Evolutionary conservation across 2,113 vertebrate species (phyloP), one percentile per base, ranked within the genome.

Genomic region (Aix galericulata): DNA sequence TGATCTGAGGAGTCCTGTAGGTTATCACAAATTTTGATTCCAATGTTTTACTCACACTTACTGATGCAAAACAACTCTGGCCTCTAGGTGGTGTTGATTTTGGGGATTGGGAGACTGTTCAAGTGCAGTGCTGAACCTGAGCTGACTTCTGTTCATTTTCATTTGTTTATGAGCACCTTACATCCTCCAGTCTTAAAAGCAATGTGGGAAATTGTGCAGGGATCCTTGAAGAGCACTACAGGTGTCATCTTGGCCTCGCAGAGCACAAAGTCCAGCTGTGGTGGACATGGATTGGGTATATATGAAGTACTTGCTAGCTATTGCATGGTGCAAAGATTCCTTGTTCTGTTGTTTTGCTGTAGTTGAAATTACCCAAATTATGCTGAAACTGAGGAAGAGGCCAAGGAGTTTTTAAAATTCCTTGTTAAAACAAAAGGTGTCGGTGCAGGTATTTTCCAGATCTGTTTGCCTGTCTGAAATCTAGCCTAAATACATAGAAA

Each of bases 1-100:
- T 27, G 99, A 99, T 94, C 98, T 99, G 84, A 98, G 99, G 97
- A 99, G 99, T 96, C 99, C 99, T 75, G 99, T 99, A 97, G 85
- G 98, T 97, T 92, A 42, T 3, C 73, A 50, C 17, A 11, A n/a
- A 59, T 16, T 7, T 13, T 63, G 26, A 6, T 17, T 53, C 56
- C 81, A 44, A 20, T 23, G 22, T 68, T 42, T 64, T 48, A 20
- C 21, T 14, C 52, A 25, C 10, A 0, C 6, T 32, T 20, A 15
- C 60, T 69, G 83, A 36, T 56, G 27, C 32, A 31, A 66, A 15
- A 11, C 26, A 21, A 2, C 25, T 56, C 32, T 36, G 38, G 17
- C 27, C 87, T 55, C 59, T 44, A 13, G 27, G 16, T 16, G 2
- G 9, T 18, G 44, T n/a, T 62, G 46, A 13, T 13, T 17, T 80